Conservation (phyloP, 2,888 invertebrate species). For the Chironomus riparius region DNA sequence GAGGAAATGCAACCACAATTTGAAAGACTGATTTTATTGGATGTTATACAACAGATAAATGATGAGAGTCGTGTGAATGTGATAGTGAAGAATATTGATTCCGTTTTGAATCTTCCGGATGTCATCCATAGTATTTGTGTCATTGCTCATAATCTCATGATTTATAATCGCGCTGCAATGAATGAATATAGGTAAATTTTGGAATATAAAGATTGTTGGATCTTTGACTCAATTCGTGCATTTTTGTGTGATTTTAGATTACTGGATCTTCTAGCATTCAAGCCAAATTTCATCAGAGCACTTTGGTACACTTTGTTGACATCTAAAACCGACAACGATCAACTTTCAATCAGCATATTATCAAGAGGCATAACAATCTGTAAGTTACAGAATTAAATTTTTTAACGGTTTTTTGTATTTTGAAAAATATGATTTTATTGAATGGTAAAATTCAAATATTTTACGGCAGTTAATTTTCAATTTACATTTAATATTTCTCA, state of each 20-base stretch:
- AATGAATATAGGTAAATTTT: conserved; percentile 67
- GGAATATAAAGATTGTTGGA: conserved; percentile 29
- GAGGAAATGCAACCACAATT: conserved; percentile 32
- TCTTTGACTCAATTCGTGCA: conserved; percentile 17
- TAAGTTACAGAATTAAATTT: conserved; percentile 34
- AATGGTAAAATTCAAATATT: not conserved
- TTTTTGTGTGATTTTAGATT: conserved; percentile 44
- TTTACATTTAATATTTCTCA: not conserved
- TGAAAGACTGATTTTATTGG: conserved; percentile 36
- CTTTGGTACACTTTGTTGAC: conserved; percentile 54
- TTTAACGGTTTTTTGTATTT: no score
- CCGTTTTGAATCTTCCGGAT: conserved; percentile 41
- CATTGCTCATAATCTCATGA: conserved; percentile 74
- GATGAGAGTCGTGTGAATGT: conserved; percentile 49
- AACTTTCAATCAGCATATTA: conserved; percentile 38
- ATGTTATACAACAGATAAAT: conserved; percentile 54
- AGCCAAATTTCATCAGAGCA: conserved; percentile 64
- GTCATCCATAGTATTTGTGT: conserved; percentile 61
- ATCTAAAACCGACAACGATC: conserved; percentile 36
- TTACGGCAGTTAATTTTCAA: no score
- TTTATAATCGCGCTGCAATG: conserved; percentile 71
- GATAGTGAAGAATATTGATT: conserved; percentile 43
- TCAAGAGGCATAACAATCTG: conserved; percentile 41
- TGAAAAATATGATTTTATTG: no score
- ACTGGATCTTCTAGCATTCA: conserved; percentile 70